phyloP scores from a whole-genome alignment of 2,113 vertebrate species.

The Acinonyx jubatus region DNA sequence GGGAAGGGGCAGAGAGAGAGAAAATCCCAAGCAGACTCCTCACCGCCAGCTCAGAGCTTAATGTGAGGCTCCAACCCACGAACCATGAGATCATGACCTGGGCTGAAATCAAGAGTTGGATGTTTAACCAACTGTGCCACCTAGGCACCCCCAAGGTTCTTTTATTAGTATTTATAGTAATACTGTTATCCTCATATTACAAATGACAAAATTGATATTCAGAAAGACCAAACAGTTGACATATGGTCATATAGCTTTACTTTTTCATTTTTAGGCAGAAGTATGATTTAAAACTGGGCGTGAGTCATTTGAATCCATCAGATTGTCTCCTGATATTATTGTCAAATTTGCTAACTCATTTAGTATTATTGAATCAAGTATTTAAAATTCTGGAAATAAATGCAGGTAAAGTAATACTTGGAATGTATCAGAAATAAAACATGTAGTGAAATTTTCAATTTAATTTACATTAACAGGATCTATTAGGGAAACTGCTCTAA shows the following conservation, averaged over 20 bases:
- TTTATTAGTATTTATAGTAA: neutral
- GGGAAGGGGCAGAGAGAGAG: no score
- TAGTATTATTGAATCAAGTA: neutral
- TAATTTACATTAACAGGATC: neutral
- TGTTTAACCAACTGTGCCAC: no score
- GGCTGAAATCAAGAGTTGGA: no score
- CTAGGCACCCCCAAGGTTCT: no score
- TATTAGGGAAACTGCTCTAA: neutral
- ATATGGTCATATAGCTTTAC: neutral
- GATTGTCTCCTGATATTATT: neutral
- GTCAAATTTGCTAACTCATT: neutral
- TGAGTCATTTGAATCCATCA: neutral
- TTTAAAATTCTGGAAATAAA: neutral
- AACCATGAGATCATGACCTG: no score
- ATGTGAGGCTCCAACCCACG: no score
- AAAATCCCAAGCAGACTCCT: no score
- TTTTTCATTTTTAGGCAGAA: neutral
- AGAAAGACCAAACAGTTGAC: neutral
- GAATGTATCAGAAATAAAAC: neutral
- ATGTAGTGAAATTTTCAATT: neutral
- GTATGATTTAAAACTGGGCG: neutral
- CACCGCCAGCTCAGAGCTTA: no score
- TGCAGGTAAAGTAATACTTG: neutral
- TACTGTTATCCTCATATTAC: neutral
- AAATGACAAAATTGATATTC: neutral